Evolutionary conservation across 1,140 invertebrate species (phyloP), one percentile per base, ranked within the genome.

Genomic region (Aphelenchoides besseyi): DNA sequence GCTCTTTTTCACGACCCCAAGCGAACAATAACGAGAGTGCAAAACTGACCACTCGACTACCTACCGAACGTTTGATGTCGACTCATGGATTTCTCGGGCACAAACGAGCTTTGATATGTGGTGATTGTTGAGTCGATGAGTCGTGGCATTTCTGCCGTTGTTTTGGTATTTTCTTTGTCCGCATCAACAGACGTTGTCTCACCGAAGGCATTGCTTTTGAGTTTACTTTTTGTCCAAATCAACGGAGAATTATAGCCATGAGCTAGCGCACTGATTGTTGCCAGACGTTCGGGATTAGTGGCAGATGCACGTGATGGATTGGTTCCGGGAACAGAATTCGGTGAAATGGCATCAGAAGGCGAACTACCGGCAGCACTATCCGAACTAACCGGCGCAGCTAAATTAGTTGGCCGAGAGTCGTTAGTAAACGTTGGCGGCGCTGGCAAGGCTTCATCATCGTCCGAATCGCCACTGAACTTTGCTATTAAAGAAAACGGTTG

Each of bases 371-470:
- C 69, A n/a, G 41, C 5, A 32, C 67, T 68, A 18, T 68, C 67
- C 2, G 67, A 28, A 53, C 5, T 53, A 26, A 29, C 32, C 9
- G 28, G 2, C 18, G 55, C 18, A 70, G 68, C n/a, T 35, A 41
- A 33, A 52, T 41, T 33, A 55, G 53, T 55, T 53, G 36, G 16
- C 8, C 29, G 26, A 28, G 9, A 37, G 8, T 5, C 29, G 5
- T 5, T 3, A 23, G 62, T 70, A 16, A 35, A 35, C n/a, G 2
- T 18, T 8, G 68, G n/a, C 28, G 29, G 18, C 9, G 66, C 12
- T 29, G 32, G 2, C n/a, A 41, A 52, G 16, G 32, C 28, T 1
- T 71, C 70, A 18, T 71, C 70, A 26, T 71, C 68, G 18, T 70
- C 69, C 32, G 28, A 28, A 3, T 70, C 62, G 12, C 12, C 55